Evolutionary conservation across 2,888 invertebrate genomes (phyloP), one percentile per base, ranked within the genome.

Genomic region (Aleiodes alternator): DNA sequence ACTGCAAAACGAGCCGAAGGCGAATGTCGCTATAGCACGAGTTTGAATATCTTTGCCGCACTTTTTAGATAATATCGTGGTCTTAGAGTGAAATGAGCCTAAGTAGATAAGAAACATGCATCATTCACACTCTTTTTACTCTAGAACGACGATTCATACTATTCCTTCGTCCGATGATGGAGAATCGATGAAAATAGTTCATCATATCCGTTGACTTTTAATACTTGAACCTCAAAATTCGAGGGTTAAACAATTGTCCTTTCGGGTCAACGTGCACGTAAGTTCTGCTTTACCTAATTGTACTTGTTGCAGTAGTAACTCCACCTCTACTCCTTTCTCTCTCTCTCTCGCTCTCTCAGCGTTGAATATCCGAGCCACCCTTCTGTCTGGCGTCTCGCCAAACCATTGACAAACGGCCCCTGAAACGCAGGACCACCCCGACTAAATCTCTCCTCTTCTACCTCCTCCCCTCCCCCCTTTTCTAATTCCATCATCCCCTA

Each of bases 231-330:
- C 11, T 55, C 50, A 43, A 23, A 61, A 56, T 6, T 56, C 29
- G 9, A 43, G 61, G 38, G 48, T 56, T 23, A 56, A 56, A 23
- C 12, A 34, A 16, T 14, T 16, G 66, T 53, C 51, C 38, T 48
- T 48, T 66, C 53, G 68, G 71, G 75, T 71, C 75, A 71, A 50
- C 72, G 82, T 82, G 79, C 81, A 82, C 81, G 83, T 83, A 80
- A 84, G 80, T 81, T 81, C 80, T 75, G 78, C 80, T 82, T 80
- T 81, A 80, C 84, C 83, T 84, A 83, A 84, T 85, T 84, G 82
- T 83, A 85, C 85, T 85, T 85, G 85, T 85, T 85, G 85, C 85
- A 80, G 43, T 48, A 34, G 43, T 16, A 43, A 11, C 81, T 81
- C 75, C 70, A 51, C 51, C 48, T 55, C 64, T 8, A 1, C 23